Conservation (phyloP, 2,888 invertebrate species). For the Erebia ligea region DNA sequence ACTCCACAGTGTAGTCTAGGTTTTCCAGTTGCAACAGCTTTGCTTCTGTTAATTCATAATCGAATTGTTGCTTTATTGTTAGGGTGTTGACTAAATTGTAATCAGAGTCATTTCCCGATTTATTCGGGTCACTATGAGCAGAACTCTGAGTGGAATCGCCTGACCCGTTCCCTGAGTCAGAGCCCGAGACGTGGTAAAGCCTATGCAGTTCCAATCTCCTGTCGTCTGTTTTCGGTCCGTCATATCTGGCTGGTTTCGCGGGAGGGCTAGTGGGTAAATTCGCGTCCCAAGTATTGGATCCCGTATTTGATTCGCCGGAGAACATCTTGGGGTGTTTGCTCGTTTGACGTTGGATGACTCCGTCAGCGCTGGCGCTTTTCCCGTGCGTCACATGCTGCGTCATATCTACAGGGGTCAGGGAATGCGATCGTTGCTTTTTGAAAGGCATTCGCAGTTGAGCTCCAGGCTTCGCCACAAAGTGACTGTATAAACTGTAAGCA, state of each 20-base stretch:
- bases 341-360: conserved; percentile 83
- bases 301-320: conserved; percentile 77
- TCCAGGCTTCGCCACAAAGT: conserved; percentile 73
- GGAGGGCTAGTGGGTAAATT: conserved; percentile 84
- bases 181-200: conserved; percentile 91
- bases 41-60: conserved; percentile 86
- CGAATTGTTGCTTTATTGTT: conserved; percentile 87
- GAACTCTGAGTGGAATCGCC: conserved; percentile 92
- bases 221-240: conserved; percentile 82
- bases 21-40: conserved; percentile 80
- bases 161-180: conserved; percentile 95
- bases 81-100: conserved; percentile 84
- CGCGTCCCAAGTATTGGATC: conserved; percentile 77
- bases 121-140: conserved; percentile 85
- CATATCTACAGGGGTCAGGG: conserved; percentile 86
- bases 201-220: conserved; percentile 86
- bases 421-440: conserved; percentile 89
- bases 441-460: conserved; percentile 69
- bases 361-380: conserved; percentile 88
- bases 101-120: conserved; percentile 81
- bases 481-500: conserved; percentile 76
- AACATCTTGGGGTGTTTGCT: conserved; percentile 70
- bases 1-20: conserved; percentile 80
- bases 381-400: conserved; percentile 77
- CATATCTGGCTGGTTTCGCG: conserved; percentile 80